Conservation (phyloP, 2,113 vertebrate species). For the Gallinago jamesoni region DNA sequence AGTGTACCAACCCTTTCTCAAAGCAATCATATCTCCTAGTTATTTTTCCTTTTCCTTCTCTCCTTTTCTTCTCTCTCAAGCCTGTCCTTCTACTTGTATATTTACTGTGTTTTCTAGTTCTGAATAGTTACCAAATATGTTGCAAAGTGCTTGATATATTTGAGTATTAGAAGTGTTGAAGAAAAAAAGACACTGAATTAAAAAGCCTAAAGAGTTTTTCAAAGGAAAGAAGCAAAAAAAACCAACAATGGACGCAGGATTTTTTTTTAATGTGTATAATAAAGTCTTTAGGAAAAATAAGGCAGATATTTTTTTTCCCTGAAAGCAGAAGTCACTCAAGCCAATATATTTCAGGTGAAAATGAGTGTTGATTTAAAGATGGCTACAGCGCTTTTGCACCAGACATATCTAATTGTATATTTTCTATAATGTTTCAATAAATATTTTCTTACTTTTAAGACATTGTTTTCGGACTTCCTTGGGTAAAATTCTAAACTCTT, state of each 20-base stretch:
- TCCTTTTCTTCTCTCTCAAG: neutral
- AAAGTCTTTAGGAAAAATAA: neutral
- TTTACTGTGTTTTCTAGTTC: neutral
- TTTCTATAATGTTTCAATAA: neutral
- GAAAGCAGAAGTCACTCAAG: neutral
- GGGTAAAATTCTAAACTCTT: neutral
- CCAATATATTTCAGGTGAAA: neutral
- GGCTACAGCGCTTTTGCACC: neutral
- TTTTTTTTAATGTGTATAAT: neutral
- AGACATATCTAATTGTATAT: neutral
- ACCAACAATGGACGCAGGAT: neutral
- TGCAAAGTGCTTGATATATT: neutral
- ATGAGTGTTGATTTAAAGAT: neutral
- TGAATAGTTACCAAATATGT: neutral
- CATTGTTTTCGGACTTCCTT: neutral
- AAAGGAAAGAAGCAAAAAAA: neutral
- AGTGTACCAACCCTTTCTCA: neutral
- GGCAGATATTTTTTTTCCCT: neutral
- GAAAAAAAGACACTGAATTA: neutral
- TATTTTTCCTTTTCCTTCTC: neutral
- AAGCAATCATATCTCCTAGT: neutral
- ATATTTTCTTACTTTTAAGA: neutral
- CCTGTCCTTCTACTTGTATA: neutral
- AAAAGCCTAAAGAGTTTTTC: neutral
- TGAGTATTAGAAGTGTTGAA: neutral